Evolutionary conservation across 2,113 vertebrate species (phyloP).

Genomic region (Marcusenius ussheri): DNA sequence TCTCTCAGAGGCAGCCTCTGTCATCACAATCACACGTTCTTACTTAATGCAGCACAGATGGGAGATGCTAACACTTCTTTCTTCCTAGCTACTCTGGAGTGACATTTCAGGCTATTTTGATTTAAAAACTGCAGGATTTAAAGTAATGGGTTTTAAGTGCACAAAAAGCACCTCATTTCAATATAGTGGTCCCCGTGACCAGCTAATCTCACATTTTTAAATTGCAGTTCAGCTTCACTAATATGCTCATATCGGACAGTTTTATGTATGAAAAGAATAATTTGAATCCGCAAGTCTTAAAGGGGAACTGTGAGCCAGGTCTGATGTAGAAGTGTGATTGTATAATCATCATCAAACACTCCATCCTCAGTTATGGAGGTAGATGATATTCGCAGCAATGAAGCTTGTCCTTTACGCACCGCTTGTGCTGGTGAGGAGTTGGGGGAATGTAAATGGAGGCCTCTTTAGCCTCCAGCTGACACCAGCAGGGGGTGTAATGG

Average conservation of each 20-base stretch:
- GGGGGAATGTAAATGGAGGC: neutral
- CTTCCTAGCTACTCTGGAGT: conserved; percentile 22
- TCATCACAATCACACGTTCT: neutral
- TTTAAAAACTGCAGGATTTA: conserved; percentile 45
- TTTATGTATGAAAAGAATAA: conserved; percentile 11
- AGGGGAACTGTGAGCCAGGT: conserved; percentile 5
- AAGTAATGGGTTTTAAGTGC: conserved; percentile 50
- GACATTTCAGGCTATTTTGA: conserved; percentile 40
- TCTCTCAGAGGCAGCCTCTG: neutral
- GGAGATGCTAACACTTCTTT: conserved; percentile 26
- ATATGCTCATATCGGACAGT: conserved; percentile 28
- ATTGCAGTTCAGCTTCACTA: conserved; percentile 28
- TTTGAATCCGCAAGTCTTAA: conserved; percentile 32
- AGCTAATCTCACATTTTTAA: conserved; percentile 41
- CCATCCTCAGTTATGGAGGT: neutral
- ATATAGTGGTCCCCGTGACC: conserved; percentile 37
- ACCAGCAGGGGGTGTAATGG: neutral
- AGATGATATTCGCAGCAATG: neutral
- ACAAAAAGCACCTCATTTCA: conserved; percentile 50
- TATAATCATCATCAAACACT: neutral
- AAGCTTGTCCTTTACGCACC: neutral
- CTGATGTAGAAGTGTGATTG: neutral
- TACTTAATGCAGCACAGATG: neutral
- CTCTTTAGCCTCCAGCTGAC: neutral
- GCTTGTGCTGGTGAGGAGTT: neutral